Conservation (phyloP, 2,113 vertebrate genomes). For the Pelusios castaneus region DNA sequence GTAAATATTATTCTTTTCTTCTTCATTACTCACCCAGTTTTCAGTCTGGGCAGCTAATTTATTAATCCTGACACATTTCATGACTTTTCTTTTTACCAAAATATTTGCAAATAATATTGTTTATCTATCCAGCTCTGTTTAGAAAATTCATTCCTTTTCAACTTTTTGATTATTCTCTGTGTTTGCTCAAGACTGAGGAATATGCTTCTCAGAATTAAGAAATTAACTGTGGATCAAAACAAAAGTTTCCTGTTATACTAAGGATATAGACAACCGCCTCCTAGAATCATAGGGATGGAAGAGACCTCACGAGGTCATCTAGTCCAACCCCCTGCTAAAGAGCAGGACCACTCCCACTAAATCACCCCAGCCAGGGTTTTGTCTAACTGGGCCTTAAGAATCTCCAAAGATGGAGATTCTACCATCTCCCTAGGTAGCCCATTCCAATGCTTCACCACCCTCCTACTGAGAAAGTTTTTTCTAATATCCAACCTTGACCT, state of each 20-base stretch:
- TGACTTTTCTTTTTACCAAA: background rate
- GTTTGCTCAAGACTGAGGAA: background rate
- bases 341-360: too few relatives aligned
- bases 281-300: too few relatives aligned
- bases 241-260: background rate
- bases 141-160: background rate
- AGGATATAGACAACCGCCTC: background rate
- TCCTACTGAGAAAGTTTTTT: too few relatives aligned
- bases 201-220: background rate
- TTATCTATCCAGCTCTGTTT: background rate
- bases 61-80: background rate
- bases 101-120: background rate
- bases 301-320: too few relatives aligned
- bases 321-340: too few relatives aligned
- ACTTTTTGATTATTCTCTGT: background rate
- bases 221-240: background rate
- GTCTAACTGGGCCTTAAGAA: too few relatives aligned
- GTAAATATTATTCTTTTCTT: background rate
- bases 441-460: too few relatives aligned
- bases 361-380: too few relatives aligned
- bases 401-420: too few relatives aligned
- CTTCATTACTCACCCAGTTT: background rate
- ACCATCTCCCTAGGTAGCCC: too few relatives aligned
- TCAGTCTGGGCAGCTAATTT: background rate
- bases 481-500: too few relatives aligned